These are phyloP conservation scores for Montipora cactus DNA, from an alignment of 64 coral and sea anemone genomes.

Conservation along the genomic window DNA sequence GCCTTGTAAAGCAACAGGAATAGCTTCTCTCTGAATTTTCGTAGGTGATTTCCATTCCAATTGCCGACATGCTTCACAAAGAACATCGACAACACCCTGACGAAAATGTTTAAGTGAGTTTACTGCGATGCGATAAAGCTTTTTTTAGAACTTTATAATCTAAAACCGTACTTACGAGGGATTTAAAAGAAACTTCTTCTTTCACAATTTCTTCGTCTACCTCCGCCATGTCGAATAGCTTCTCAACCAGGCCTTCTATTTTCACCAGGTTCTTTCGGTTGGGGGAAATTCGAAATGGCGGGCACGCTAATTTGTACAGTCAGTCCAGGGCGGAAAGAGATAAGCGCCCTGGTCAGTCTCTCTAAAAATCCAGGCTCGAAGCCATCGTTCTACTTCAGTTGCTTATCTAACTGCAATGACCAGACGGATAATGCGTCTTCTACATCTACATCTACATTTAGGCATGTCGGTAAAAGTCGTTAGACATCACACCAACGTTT, in stretches of 20 bases:
- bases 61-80: slow-evolving; percentile 97
- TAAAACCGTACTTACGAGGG: slow-evolving; percentile 61
- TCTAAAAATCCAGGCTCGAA: no score
- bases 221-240: slow-evolving; percentile 81
- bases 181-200: slow-evolving; percentile 81
- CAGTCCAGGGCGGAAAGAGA: no score
- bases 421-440: no score
- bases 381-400: no score
- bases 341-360: no score
- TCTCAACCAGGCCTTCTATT: neutral
- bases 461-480: no score
- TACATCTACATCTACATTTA: no score
- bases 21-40: slow-evolving; percentile 94
- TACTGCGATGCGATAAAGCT: neutral
- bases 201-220: neutral
- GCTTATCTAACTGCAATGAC: no score
- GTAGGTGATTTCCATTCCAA: slow-evolving; percentile 94
- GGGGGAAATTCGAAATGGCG: no score
- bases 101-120: neutral
- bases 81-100: slow-evolving; percentile 87
- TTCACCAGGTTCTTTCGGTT: no score
- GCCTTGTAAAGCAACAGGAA: slow-evolving; percentile 96
- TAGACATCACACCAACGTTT: no score
- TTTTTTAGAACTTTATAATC: neutral
- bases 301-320: no score